Percentiles rank a stretch among this genome's conserved stretches.
These are phyloP conservation scores for Neodiprion lecontei DNA, from an alignment of 1,140 invertebrate species.

Conservation along the genomic window DNA sequence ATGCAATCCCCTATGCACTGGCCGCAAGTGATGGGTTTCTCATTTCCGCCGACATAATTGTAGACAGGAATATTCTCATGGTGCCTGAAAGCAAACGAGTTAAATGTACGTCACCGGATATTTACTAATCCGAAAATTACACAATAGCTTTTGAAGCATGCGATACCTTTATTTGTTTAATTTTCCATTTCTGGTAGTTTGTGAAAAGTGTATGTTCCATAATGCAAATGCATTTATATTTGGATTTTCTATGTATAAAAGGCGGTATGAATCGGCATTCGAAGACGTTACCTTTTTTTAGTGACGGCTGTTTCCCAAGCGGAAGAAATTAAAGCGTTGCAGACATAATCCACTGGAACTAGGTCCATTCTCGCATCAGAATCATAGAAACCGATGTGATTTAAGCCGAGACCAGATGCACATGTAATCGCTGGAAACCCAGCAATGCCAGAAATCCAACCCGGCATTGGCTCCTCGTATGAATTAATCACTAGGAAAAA, in stretches of 20 bases:
- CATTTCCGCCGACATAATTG: conserved; percentile 21
- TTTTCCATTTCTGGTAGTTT: neutral
- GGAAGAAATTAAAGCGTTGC: conserved; percentile 67
- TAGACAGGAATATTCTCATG: conserved; percentile 18
- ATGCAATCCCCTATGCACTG: neutral
- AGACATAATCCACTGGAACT: conserved; percentile 70
- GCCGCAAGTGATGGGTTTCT: conserved; percentile 24
- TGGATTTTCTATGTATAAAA: neutral
- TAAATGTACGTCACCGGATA: neutral
- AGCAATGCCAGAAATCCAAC: conserved; percentile 77
- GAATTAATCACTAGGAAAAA: conserved; percentile 45
- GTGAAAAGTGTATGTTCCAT: neutral
- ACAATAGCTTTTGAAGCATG: neutral
- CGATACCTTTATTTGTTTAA: neutral
- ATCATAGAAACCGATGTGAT: conserved; percentile 64
- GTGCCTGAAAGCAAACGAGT: neutral
- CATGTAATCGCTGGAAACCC: conserved; percentile 66
- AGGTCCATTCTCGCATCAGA: conserved; percentile 63
- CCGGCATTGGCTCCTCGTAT: conserved; percentile 51
- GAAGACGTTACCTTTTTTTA: conserved; percentile 20
- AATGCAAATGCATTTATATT: neutral
- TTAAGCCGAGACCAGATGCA: conserved; percentile 64
- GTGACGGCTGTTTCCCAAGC: conserved; percentile 57
- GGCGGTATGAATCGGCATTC: neutral
- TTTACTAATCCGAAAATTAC: neutral